Conservation (phyloP, 2,113 vertebrate genomes). For the Cephalopholis sonnerati region DNA sequence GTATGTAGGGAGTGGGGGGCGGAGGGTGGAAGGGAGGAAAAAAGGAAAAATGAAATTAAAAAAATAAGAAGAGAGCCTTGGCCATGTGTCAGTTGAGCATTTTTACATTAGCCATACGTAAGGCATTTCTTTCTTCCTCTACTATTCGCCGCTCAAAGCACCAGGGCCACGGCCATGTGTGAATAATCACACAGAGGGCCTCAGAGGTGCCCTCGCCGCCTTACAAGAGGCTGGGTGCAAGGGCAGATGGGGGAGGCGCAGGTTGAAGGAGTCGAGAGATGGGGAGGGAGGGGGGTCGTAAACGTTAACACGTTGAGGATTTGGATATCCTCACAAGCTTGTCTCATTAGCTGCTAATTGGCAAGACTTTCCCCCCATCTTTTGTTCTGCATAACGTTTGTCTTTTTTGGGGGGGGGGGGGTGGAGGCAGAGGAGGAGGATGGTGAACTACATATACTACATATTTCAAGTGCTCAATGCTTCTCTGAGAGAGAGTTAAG, state of each 20-base stretch:
- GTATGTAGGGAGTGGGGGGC: neutral
- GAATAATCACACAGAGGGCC: slow-evolving; percentile 83
- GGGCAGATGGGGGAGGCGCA: slow-evolving; percentile 77
- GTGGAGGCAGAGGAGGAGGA: slow-evolving; percentile 1
- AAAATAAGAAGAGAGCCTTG: slow-evolving; percentile 57
- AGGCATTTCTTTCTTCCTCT: slow-evolving; percentile 80
- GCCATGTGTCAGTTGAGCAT: slow-evolving; percentile 74
- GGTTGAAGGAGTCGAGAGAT: slow-evolving; percentile 63
- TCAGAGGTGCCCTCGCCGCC: slow-evolving; percentile 78
- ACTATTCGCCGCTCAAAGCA: slow-evolving; percentile 71
- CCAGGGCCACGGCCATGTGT: slow-evolving; percentile 78
- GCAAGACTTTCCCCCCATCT: slow-evolving; percentile 84
- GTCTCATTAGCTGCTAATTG: slow-evolving; percentile 92
- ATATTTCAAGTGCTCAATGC: slow-evolving; percentile 81
- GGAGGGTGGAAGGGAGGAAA: neutral
- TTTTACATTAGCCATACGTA: slow-evolving; percentile 83
- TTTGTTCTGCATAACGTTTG: slow-evolving; percentile 85
- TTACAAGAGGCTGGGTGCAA: slow-evolving; percentile 74
- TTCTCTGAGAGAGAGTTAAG: slow-evolving; percentile 80
- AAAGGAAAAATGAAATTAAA: slow-evolving; percentile 53
- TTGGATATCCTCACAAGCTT: slow-evolving; percentile 88
- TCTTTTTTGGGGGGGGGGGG: slow-evolving; percentile 45
- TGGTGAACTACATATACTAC: slow-evolving; percentile 30
- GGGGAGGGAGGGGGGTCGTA: slow-evolving; percentile 73
- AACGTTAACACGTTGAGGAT: slow-evolving; percentile 84